Evolutionary conservation across 2,797 vertebrate genomes (phyloP), one percentile per base, ranked within the genome.

Genomic region (Melanotaenia pygmaea): DNA sequence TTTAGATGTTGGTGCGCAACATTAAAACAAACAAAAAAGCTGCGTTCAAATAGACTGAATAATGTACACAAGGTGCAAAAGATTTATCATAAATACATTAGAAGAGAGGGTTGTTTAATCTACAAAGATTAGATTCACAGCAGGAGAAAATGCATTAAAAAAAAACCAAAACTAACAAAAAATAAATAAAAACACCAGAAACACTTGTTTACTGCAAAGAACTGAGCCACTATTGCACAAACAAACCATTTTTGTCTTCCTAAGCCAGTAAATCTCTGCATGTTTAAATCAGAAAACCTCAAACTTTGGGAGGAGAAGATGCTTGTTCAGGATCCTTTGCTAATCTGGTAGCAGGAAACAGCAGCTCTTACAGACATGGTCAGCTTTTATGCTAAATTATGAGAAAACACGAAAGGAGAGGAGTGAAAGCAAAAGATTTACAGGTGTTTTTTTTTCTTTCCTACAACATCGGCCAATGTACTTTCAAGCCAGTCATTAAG

Each of bases 191-290:
- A 58, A 72, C 59, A 64, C 28, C 0, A 70, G 72, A 90, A 86
- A 74, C 73, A 76, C 66, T 61, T 70, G 28, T 71, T 81, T 51
- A 76, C 5, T 3, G 20, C 30, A 56, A 82, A 64, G 18, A 71
- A 70, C 56, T 59, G 67, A 59, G 78, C 22, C 20, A 37, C 60
- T 82, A 67, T 71, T 84, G 72, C 82, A 84, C 38, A 47, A 61
- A 34, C 34, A 5, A 70, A 47, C 7, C 0, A 16, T 45, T 70
- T 64, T 12, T 58, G 28, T 63, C 14, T 34, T 13, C 60, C 3
- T 47, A 40, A 82, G 72, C 20, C 74, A 24, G 54, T 67, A 59
- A 45, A 68, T 53, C 6, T 63, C 2, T 24, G 1, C 57, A 54
- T 22, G 20, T 69, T 61, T 76, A 6, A 20, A 59, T 61, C 7